Percentiles rank a stretch among this genome's conserved stretches.
Evolutionary conservation across 2,797 vertebrate genomes (phyloP).

Genomic region (Chloroceryle amazona): DNA sequence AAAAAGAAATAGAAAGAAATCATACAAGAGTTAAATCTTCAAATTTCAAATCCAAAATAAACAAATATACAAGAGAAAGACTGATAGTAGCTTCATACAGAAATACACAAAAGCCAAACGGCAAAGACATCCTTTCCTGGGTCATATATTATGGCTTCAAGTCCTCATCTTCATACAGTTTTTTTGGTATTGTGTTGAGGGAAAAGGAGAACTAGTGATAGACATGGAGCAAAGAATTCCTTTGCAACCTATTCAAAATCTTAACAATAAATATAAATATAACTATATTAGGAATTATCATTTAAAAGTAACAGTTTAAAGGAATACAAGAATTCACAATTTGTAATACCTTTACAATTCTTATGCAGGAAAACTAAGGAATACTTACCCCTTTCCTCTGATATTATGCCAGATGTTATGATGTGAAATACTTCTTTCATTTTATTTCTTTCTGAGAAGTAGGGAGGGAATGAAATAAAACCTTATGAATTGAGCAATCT

Average conservation of each 20-base stretch:
- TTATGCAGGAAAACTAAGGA: background rate
- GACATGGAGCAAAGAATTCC: background rate
- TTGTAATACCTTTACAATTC: background rate
- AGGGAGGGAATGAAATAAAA: background rate
- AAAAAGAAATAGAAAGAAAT: background rate
- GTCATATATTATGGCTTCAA: background rate
- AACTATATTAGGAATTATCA: background rate
- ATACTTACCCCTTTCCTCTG: background rate
- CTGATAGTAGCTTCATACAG: background rate
- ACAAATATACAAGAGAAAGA: background rate
- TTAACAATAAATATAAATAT: background rate
- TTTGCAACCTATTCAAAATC: background rate
- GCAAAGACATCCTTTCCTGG: background rate
- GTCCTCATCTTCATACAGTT: background rate
- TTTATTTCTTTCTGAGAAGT: background rate
- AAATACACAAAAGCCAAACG: background rate
- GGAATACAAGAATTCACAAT: background rate
- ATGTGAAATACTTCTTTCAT: background rate
- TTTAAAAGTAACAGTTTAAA: background rate
- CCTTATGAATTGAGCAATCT: background rate
- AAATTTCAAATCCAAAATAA: background rate
- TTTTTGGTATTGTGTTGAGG: background rate
- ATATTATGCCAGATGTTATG: background rate
- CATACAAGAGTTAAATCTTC: background rate
- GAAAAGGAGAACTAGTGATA: background rate